These are phyloP conservation scores for Oncorhynchus nerka DNA, from an alignment of 2,113 vertebrate genomes.

Conservation along the genomic window DNA sequence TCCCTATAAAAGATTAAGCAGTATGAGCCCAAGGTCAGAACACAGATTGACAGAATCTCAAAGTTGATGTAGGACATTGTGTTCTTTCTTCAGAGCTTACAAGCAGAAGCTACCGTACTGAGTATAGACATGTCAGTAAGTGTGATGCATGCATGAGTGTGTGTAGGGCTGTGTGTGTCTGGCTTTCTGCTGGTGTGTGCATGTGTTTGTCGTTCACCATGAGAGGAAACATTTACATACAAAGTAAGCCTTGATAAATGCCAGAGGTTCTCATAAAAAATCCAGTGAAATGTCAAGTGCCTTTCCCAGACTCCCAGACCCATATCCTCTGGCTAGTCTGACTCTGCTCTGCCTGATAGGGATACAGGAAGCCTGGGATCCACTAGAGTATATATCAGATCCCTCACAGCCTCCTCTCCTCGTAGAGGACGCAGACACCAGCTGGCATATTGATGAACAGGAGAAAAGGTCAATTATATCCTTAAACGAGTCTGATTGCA, in stretches of 20 bases:
- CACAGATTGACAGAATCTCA: constrained; percentile 15
- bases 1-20: background rate
- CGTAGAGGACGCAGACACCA: constrained; percentile 9
- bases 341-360: background rate
- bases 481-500: constrained; percentile 40
- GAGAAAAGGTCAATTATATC: constrained; percentile 39
- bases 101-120: background rate
- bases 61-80: background rate
- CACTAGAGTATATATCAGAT: background rate
- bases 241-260: constrained; percentile 31
- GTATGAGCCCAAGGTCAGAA: constrained; percentile 10
- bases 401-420: background rate
- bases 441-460: constrained; percentile 37
- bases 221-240: constrained; percentile 47
- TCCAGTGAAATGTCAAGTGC: constrained; percentile 66
- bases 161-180: background rate
- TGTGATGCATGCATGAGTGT: background rate
- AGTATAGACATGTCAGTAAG: background rate
- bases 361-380: no score
- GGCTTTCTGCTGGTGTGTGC: constrained; percentile 21
- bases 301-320: constrained; percentile 41
- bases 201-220: constrained; percentile 10
- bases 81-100: background rate
- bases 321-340: constrained; percentile 18
- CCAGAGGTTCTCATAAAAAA: constrained; percentile 59